Evolutionary conservation across 1,140 invertebrate species (phyloP).

Genomic region (Conus betulinus): DNA sequence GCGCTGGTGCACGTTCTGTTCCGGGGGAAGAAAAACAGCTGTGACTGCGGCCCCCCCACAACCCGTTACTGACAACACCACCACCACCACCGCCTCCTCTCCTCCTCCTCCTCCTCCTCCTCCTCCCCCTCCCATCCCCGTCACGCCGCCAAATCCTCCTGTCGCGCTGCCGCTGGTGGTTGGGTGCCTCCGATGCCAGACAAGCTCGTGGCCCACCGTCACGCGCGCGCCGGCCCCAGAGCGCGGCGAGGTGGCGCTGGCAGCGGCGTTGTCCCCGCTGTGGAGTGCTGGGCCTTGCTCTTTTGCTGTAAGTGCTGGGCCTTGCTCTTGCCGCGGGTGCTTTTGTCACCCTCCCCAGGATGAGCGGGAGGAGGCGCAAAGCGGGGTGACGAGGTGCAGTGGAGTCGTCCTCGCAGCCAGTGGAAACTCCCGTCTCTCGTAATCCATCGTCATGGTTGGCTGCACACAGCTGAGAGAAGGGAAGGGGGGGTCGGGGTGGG

Average conservation of each 20-base stretch:
- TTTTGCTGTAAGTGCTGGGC: conserved; percentile 8
- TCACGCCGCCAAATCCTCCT: background rate
- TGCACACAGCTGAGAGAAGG: background rate
- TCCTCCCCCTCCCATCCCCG: conserved; percentile 57
- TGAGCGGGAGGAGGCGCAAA: conserved; percentile 41
- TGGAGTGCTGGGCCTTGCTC: too few relatives aligned
- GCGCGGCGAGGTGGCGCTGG: background rate
- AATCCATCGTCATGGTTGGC: conserved; percentile 20
- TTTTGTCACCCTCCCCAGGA: conserved; percentile 27
- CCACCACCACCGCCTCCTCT: conserved; percentile 61
- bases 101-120: too few relatives aligned
- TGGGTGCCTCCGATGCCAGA: background rate
- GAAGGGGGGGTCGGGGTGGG: background rate
- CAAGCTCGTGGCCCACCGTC: background rate
- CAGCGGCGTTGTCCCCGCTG: conserved; percentile 73
- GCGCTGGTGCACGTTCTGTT: conserved; percentile 11
- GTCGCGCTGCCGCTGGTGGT: background rate
- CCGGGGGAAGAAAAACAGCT: conserved; percentile 15
- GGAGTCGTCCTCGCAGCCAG: conserved; percentile 43
- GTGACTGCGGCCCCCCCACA: background rate
- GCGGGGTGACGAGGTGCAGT: conserved; percentile 41
- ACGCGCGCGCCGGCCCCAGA: background rate
- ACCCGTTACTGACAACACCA: conserved; percentile 32
- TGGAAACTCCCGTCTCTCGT: conserved; percentile 40
- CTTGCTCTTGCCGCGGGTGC: background rate